Evolutionary conservation across 1,140 invertebrate species (phyloP), one percentile per base, ranked within the genome.

Genomic region (Leptonema lineaticorne): DNA sequence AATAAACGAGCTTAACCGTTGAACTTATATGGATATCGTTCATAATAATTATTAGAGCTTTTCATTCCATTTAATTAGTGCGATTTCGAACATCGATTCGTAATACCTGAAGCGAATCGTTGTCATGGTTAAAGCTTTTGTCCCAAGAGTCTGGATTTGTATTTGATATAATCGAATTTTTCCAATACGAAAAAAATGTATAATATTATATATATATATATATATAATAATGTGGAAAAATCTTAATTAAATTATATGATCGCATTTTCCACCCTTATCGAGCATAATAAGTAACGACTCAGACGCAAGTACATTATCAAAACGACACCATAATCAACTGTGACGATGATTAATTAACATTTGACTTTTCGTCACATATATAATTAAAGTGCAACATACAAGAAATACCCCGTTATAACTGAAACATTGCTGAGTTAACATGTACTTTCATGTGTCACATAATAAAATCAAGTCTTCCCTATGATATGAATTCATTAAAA

Each of bases 321-420:
- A n/a, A n/a, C n/a, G n/a, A n/a, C n/a, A n/a, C n/a, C 26, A 2
- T 14, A 9, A 57, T 20, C 9, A 16, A 30, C 3, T 1, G 26
- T 56, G 67, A 69, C 60, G 50, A 58, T 69, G 67, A 69, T 69
- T 69, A 69, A 69, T 69, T 41, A 37, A 20, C 46, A 18, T 14
- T 0, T 53, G 50, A 26, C n/a, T 63, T 63, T 50, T 37, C 14
- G 22, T 11, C 9, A 26, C 9, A n/a, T 5, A 28, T 24, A 48
- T 68, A 68, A 62, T 63, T 68, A 68, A 62, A 48, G 18, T 28
- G 33, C 26, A 28, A n/a, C 37, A 41, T 11, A 41, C 37, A 16
- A n/a, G n/a, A n/a, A n/a, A n/a, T n/a, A n/a, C n/a, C n/a, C n/a
- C 37, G 37, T 41, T 41, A 41, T 41, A 14, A 53, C 20, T 53